Conservation (phyloP, 2,113 vertebrate species). For the Jacana jacana region DNA sequence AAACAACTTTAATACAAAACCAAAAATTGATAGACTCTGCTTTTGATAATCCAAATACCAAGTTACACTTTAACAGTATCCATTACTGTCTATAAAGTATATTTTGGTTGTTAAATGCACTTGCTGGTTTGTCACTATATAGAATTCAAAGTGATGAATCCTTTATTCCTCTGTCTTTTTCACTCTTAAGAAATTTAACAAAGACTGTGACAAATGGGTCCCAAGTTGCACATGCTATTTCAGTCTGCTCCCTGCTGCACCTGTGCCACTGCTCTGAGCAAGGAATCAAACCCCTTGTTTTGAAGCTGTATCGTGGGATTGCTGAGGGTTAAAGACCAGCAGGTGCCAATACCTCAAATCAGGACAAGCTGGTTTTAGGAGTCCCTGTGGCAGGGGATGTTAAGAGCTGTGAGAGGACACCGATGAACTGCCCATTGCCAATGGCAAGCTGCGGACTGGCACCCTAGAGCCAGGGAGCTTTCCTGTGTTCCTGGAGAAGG, state of each 20-base stretch:
- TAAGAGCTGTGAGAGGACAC: not conserved
- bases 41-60: slow-evolving; percentile 29
- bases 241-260: not conserved
- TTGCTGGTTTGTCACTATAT: slow-evolving; percentile 12
- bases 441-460: not conserved
- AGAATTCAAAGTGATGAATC: slow-evolving; percentile 12
- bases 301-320: too few relatives aligned
- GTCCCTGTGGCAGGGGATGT: not conserved
- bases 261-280: not conserved
- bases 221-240: not conserved
- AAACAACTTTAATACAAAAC: slow-evolving; percentile 49
- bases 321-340: too few relatives aligned
- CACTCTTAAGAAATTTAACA: not conserved
- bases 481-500: not conserved
- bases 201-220: not conserved
- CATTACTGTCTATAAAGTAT: slow-evolving; percentile 16
- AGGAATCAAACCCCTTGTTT: not conserved
- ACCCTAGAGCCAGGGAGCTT: not conserved
- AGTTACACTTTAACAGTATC: slow-evolving; percentile 40
- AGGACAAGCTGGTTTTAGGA: not conserved
- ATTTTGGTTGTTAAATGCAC: slow-evolving; percentile 26
- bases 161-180: not conserved
- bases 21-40: slow-evolving; percentile 28
- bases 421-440: not conserved
- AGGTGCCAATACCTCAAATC: too few relatives aligned